Evolutionary conservation across 2,797 vertebrate genomes (phyloP).

Genomic region (Anas bahamensis): DNA sequence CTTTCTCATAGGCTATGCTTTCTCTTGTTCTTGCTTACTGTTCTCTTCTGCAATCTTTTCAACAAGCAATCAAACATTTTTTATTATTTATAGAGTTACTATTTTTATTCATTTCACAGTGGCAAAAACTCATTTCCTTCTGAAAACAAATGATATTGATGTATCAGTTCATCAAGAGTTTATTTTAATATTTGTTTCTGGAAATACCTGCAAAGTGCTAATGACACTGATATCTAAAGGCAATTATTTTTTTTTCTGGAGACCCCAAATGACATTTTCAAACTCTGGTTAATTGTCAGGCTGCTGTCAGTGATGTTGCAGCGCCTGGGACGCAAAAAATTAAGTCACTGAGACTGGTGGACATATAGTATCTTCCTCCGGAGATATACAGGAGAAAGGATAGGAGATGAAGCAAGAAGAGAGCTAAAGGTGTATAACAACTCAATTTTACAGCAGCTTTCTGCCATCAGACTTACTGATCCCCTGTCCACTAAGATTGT

Average conservation of each 20-base stretch:
- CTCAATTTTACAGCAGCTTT: not conserved
- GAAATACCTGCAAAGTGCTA: not conserved
- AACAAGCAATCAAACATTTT: not conserved
- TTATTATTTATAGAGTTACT: not conserved
- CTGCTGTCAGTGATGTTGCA: not conserved
- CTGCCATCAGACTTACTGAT: not conserved
- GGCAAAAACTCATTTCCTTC: not conserved
- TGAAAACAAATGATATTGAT: not conserved
- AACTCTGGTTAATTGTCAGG: not conserved
- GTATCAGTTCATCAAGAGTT: not conserved
- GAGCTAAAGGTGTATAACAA: not conserved
- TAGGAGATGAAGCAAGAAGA: not conserved
- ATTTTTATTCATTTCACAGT: not conserved
- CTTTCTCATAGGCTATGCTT: not conserved
- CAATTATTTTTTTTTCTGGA: not conserved
- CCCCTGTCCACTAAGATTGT: not conserved
- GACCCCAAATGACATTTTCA: not conserved
- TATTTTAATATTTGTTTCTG: not conserved
- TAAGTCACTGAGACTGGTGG: not conserved
- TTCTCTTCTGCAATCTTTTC: not conserved
- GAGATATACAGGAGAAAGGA: not conserved
- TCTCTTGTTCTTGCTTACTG: not conserved
- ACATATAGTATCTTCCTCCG: not conserved
- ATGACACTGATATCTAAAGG: not conserved
- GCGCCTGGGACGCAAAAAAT: not conserved